Evolutionary conservation across 23 tunicate species (phyloP).

Genomic region (Ascidia mentula): DNA sequence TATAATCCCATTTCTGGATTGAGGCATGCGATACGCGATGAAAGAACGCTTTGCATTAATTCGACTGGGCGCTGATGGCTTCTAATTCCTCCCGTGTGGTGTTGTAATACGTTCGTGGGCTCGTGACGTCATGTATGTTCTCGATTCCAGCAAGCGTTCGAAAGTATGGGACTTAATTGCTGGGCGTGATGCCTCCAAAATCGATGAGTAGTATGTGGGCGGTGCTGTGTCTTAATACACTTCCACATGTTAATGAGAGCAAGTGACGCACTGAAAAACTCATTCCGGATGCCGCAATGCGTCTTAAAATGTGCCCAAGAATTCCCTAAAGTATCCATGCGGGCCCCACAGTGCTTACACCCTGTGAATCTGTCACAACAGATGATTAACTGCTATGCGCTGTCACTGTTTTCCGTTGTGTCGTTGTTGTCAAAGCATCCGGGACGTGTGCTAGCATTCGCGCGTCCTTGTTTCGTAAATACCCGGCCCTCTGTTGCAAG

Average conservation of each 20-base stretch:
- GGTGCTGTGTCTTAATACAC: too few species aligned
- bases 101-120: neutral
- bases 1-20: neutral
- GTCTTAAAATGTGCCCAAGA: too few species aligned
- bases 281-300: too few species aligned
- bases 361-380: too few species aligned
- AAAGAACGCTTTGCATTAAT: neutral
- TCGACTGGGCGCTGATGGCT: neutral
- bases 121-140: neutral
- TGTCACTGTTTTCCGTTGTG: neutral
- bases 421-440: neutral
- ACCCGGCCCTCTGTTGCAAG: neutral
- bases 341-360: too few species aligned
- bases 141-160: too few species aligned
- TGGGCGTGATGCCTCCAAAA: too few species aligned
- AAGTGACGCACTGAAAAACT: neutral
- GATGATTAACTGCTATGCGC: neutral
- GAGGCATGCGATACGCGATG: neutral
- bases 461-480: constrained; percentile 1
- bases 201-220: too few species aligned
- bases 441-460: neutral
- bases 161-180: too few species aligned
- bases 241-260: too few species aligned
- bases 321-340: too few species aligned
- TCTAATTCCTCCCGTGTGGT: neutral